Evolutionary conservation across 2,888 invertebrate species (phyloP).

Genomic region (Orthosia incerta): DNA sequence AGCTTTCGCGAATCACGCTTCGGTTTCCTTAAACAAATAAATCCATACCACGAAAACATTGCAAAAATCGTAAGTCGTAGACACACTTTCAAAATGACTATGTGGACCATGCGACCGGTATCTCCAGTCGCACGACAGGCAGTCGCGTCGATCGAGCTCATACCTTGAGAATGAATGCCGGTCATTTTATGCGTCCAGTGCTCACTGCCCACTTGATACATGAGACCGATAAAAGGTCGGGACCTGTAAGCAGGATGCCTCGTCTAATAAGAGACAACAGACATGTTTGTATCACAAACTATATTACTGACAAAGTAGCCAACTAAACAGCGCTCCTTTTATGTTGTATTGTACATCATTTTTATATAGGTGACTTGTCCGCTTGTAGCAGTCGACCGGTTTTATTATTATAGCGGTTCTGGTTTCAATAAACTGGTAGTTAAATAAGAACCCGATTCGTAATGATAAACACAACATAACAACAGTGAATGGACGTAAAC

Average conservation of each 20-base stretch:
- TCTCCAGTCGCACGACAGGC: conserved; percentile 31
- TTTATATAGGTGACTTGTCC: conserved; percentile 22
- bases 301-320: conserved; percentile 65
- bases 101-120: conserved; percentile 34
- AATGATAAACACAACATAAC: conserved; percentile 14
- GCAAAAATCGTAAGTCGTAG: conserved; percentile 32
- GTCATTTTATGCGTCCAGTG: conserved; percentile 77
- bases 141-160: conserved; percentile 39
- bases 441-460: conserved; percentile 32
- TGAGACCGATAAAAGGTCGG: conserved; percentile 83
- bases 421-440: conserved; percentile 38
- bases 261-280: conserved; percentile 75
- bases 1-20: conserved; percentile 11
- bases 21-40: conserved; percentile 1
- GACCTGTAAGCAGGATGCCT: conserved; percentile 82
- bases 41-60: neutral
- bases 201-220: conserved; percentile 78
- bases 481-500: neutral
- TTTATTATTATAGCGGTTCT: conserved; percentile 55
- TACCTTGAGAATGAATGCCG: conserved; percentile 71
- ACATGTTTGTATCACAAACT: conserved; percentile 77
- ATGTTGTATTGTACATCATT: conserved; percentile 34
- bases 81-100: conserved; percentile 53
- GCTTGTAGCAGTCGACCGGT: conserved; percentile 37
- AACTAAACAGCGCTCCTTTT: conserved; percentile 48